Conservation (phyloP, 2,888 invertebrate species). For the Cerceris ruficornis region DNA sequence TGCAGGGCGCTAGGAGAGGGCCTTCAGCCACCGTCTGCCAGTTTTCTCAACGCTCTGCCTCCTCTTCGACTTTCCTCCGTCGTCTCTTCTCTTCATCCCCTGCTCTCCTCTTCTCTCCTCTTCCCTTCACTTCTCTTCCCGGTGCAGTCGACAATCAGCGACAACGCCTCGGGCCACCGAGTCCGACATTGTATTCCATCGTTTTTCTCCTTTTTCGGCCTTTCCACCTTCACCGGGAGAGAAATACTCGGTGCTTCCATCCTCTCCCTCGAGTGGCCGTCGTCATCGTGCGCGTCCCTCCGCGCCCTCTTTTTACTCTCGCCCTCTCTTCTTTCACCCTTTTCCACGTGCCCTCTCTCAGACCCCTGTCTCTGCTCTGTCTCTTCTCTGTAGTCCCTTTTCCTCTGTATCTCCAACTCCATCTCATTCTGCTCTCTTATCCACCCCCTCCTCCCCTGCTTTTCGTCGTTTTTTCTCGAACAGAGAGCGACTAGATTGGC, state of each 20-base stretch:
- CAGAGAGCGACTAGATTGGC: constrained; percentile 24
- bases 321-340: not conserved
- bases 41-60: constrained; percentile 34
- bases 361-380: not conserved
- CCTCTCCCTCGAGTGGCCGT: constrained; percentile 33
- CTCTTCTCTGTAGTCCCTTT: not conserved
- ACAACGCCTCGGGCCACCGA: constrained; percentile 59
- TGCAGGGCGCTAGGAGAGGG: constrained; percentile 22
- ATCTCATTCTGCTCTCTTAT: not conserved
- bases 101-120: constrained; percentile 20
- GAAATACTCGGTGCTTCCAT: constrained; percentile 14
- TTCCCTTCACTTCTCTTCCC: constrained; percentile 14
- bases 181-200: constrained; percentile 53
- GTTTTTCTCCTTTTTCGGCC: constrained; percentile 38
- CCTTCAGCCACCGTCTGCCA: constrained; percentile 29
- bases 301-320: not conserved
- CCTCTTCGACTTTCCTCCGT: constrained; percentile 20
- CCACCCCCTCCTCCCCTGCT: not conserved
- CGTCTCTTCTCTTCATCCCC: not conserved
- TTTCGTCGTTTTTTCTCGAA: constrained; percentile 9
- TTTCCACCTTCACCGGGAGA: constrained; percentile 30
- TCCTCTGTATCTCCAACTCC: not conserved
- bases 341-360: not conserved
- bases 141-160: constrained; percentile 65
- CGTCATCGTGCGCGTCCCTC: constrained; percentile 14